Percentiles rank a stretch among this genome's conserved stretches.
Conservation (phyloP, 2,113 vertebrate species). For the Ranitomeya variabilis region DNA sequence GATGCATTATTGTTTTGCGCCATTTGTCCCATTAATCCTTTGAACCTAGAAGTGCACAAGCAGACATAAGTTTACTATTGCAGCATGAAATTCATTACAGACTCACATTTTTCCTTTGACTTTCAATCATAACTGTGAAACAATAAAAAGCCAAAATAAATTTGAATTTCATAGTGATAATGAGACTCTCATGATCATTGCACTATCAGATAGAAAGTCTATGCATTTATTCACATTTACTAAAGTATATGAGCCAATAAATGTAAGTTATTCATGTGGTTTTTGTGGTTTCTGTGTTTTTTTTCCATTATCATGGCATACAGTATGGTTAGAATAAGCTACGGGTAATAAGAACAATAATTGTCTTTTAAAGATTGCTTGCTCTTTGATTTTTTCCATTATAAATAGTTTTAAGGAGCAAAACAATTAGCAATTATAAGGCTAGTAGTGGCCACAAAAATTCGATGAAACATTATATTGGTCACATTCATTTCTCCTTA, state of each 20-base stretch:
- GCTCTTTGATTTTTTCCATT: neutral
- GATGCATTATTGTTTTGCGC: neutral
- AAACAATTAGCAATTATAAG: conserved; percentile 5
- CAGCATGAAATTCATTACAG: conserved; percentile 12
- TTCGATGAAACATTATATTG: neutral
- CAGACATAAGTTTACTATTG: neutral
- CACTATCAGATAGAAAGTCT: neutral
- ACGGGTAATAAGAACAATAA: neutral
- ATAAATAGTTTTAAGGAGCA: neutral
- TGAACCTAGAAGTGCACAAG: neutral
- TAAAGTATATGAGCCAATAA: neutral
- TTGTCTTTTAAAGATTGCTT: conserved; percentile 1
- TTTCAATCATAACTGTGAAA: neutral
- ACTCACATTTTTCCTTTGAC: neutral
- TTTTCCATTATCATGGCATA: neutral
- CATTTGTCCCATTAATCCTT: neutral
- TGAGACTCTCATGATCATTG: neutral
- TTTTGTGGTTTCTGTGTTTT: neutral
- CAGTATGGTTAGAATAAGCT: neutral
- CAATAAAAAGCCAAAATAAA: neutral
- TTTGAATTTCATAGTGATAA: neutral
- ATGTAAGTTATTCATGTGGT: neutral
- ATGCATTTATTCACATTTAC: conserved; percentile 4
- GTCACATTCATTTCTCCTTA: neutral
- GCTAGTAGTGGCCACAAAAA: neutral